Base-by-base conservation (phyloP, 2,797 vertebrate genomes). In the Scleropages formosus region DNA sequence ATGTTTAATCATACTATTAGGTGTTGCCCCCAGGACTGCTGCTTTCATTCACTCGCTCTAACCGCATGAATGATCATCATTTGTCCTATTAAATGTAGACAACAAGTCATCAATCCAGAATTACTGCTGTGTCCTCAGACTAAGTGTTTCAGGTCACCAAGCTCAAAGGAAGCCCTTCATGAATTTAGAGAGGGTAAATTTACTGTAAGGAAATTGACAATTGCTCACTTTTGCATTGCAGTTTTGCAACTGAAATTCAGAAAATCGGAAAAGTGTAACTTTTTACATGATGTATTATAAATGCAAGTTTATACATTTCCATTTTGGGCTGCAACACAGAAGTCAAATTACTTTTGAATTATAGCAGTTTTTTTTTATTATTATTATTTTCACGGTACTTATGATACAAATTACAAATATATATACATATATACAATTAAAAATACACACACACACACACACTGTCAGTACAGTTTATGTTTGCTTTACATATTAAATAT, bases 1-100 rank as follows among this genome's bases (percentile, higher is more conserved):
- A 82, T 80, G 80, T 83, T 90, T 88, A 82, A 88, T 90, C 87
- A 89, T 86, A 82, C 84, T 63, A 87, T 89, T 88, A 61, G 22
- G 58, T 46, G 24, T 39, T 22, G 61, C 74, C 72, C 69, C 78
- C 76, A 75, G 74, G 78, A 78, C 73, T 87, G 83, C 85, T 82
- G 85, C 81, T 80, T 83, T 77, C n/a, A 67, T 39, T n/a, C 31
- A 6, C 31, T 39, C 6, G 31, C 31, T 39, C 31, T 39, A 6
- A 39, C 31, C 31, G 6, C 31, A 39, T 39, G 79, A 85, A 80
- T 73, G 84, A 81, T 76, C 76, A 76, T 61, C 46, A 78, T 78
- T 76, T 67, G 67, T 58, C 49, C 53, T 69, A 69, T 78, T 85
- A 80, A 84, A 88, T 89, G 87, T 79, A 77, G 79, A 87, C 79